Evolutionary conservation across 2,113 vertebrate genomes (phyloP).

Genomic region (Mormyrus iriodes): DNA sequence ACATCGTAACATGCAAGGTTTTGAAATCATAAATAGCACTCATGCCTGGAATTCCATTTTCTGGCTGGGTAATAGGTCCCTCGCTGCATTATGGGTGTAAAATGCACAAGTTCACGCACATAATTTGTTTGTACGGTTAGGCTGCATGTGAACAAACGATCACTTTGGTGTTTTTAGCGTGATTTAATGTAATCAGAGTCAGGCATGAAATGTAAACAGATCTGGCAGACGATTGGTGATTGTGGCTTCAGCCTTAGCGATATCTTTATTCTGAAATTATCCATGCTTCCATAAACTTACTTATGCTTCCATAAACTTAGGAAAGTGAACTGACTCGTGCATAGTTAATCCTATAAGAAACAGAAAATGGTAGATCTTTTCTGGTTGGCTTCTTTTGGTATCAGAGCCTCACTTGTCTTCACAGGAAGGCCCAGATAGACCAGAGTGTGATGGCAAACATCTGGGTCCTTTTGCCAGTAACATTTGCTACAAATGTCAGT

Average conservation of each 20-base stretch:
- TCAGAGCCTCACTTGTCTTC: conserved; percentile 19
- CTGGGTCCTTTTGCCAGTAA: conserved; percentile 22
- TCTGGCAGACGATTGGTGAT: not conserved
- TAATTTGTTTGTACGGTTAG: not conserved
- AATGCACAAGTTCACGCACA: not conserved
- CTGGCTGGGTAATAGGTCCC: not conserved
- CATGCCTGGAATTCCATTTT: conserved; percentile 34
- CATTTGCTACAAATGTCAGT: conserved; percentile 29
- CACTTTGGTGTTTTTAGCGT: not conserved
- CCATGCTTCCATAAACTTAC: not conserved
- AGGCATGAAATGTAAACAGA: not conserved
- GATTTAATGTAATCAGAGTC: not conserved
- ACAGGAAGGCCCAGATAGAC: not conserved
- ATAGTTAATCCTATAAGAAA: not conserved
- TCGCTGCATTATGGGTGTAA: conserved; percentile 7
- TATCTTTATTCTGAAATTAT: not conserved
- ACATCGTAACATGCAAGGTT: conserved; percentile 44
- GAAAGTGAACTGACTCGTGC: not conserved
- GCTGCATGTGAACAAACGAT: not conserved
- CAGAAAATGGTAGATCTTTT: not conserved
- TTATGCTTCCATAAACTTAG: not conserved
- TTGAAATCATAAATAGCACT: conserved; percentile 27
- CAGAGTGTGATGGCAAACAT: conserved; percentile 17
- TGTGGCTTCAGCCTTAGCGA: not conserved
- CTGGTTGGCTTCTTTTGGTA: not conserved